phyloP scores from a whole-genome alignment of 2,888 invertebrate genomes.

The Achlya flavicornis region DNA sequence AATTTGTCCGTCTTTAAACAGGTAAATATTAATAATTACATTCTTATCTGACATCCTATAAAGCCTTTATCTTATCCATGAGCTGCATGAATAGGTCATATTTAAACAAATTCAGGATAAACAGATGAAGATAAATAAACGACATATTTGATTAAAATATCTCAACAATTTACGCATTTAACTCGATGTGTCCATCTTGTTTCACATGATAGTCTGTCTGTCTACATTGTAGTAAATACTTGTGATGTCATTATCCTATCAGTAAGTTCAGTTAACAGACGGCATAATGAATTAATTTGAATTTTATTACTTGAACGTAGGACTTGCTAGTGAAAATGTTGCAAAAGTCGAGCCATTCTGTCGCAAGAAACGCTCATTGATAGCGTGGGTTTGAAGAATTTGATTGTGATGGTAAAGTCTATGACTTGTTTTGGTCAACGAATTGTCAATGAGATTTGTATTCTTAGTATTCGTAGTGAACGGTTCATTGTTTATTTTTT shows the following conservation, averaged over 20 bases:
- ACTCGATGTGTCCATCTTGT: background rate
- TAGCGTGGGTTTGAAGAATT: background rate
- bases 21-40: background rate
- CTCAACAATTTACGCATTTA: background rate
- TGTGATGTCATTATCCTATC: slow-evolving; percentile 26
- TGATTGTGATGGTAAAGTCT: background rate
- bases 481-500: background rate
- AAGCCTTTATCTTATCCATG: background rate
- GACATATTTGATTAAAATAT: slow-evolving; percentile 3
- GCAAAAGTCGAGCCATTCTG: slow-evolving; percentile 1
- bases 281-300: slow-evolving; percentile 36
- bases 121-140: background rate
- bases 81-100: background rate
- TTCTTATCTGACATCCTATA: background rate
- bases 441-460: background rate
- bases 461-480: background rate
- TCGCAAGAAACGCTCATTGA: background rate
- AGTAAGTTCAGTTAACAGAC: slow-evolving; percentile 28
- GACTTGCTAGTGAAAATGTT: slow-evolving; percentile 24
- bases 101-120: background rate
- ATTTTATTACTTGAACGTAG: slow-evolving; percentile 31
- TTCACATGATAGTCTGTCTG: slow-evolving; percentile 14
- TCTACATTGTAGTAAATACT: slow-evolving; percentile 29
- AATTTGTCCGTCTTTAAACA: background rate
- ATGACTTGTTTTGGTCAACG: background rate